These are phyloP conservation scores for Bucorvus abyssinicus DNA, from an alignment of 2,797 vertebrate genomes.

Conservation along the genomic window DNA sequence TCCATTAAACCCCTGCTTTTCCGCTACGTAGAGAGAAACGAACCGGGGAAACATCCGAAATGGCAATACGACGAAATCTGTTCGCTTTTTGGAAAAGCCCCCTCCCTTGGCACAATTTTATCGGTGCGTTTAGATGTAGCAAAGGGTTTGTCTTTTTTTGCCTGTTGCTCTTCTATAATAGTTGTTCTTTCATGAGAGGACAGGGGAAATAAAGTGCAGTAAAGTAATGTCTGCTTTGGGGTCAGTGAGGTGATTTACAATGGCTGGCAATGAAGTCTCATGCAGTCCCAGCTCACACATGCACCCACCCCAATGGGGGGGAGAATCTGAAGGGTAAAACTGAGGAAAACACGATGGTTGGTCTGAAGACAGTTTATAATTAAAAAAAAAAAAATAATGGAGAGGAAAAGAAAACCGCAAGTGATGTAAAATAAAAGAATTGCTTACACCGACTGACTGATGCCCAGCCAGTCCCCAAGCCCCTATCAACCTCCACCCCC, in stretches of 20 bases:
- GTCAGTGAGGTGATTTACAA: background rate
- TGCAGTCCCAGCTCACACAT: fast-evolving
- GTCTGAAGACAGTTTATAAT: background rate
- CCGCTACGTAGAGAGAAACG: background rate
- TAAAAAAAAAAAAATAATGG: no score
- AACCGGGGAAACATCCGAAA: background rate
- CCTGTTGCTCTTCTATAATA: no score
- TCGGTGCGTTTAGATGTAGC: background rate
- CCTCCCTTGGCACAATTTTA: background rate
- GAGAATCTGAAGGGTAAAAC: background rate
- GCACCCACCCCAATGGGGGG: no score
- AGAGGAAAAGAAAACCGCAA: background rate
- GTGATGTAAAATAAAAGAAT: background rate
- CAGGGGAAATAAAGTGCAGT: no score
- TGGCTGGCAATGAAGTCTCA: background rate
- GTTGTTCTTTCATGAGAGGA: background rate
- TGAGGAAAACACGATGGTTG: background rate
- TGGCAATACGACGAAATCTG: background rate
- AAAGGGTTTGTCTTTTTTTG: no score
- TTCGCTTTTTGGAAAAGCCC: background rate
- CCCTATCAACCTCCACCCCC: background rate
- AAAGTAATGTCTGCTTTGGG: background rate
- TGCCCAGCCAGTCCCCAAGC: background rate
- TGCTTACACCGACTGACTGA: background rate
- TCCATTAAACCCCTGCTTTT: background rate